phyloP scores from a whole-genome alignment of 2,797 vertebrate species.

The Coccyzus lansbergi region DNA sequence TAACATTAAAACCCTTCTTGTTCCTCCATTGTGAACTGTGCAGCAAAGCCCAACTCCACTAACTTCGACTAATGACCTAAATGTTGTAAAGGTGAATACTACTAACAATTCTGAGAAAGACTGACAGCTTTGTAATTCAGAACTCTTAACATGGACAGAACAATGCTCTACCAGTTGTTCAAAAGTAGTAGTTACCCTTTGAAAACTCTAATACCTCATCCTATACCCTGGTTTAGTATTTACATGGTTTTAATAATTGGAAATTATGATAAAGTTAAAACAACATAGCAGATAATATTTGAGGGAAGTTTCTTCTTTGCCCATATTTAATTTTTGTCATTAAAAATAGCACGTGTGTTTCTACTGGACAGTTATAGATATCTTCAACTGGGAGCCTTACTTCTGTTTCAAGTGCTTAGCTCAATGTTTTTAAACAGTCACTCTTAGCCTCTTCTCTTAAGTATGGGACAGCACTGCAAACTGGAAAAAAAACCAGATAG shows the following conservation, averaged over 20 bases:
- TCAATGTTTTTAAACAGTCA: neutral
- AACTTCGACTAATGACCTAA: neutral
- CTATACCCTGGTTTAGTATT: neutral
- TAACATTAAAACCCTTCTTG: neutral
- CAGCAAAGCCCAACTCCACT: neutral
- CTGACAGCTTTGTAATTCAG: neutral
- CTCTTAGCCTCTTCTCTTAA: neutral
- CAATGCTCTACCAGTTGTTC: neutral
- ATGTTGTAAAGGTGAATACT: neutral
- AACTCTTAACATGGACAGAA: neutral
- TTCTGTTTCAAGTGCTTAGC: neutral
- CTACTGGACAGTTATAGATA: neutral
- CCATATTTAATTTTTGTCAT: neutral
- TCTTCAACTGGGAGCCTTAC: neutral
- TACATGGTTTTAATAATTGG: neutral
- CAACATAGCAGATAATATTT: neutral
- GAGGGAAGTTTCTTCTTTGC: accelerated
- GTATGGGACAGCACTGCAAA: neutral
- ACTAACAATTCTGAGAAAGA: neutral
- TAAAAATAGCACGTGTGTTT: neutral
- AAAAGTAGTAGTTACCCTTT: neutral
- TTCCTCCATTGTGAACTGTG: neutral
- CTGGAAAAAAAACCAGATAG: neutral
- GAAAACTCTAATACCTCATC: neutral
- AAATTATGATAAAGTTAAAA: neutral